Base-by-base conservation (phyloP, 2,888 invertebrate species). In the Lacanobia oleracea region DNA sequence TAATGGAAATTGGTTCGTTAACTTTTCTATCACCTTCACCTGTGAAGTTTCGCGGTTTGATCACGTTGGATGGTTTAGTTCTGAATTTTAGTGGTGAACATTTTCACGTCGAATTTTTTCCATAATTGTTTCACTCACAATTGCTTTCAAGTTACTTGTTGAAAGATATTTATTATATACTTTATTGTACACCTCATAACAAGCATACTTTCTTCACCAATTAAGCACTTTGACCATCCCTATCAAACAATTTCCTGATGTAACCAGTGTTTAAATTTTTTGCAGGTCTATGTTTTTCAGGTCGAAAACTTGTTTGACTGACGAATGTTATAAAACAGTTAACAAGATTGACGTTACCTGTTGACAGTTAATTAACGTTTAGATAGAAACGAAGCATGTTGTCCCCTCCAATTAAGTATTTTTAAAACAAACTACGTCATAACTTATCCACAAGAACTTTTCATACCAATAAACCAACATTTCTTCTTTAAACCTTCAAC, bases 21-120 rank as follows among this genome's bases (percentile, higher is more conserved):
- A 67, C 33, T 71, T 71, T 81, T 56, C n/a, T 48, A 61, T 65
- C 48, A 67, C 67, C 43, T 59, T n/a, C 48, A 67, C 70, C 45
- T 63, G 18, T 7, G 23, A 63, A 63, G 33, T 62, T 51, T 18
- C 10, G 10, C 10, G 33, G 33, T 33, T 18, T 18, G 33, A 27
- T 56, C 33, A 5, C 33, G 18, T 10, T 56, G 18, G 18, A 18
- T 18, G 33, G 9, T 27, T 27, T 27, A 54, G 27, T 54, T 54
- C 3, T 27, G 18, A 18, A 18, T 18, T 40, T 40, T 40, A 40
- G 10, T 40, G 8, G 33, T 33, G 33, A 33, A 3, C 33, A 33
- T 33, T 33, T 33, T 33, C 33, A 33, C 2, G 33, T 33, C 5
- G 37, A 37, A 6, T 37, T 37, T 37, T 37, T 33, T 33, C 33